Evolutionary conservation across 2,113 vertebrate species (phyloP).

Genomic region (Pseudopodoces humilis): DNA sequence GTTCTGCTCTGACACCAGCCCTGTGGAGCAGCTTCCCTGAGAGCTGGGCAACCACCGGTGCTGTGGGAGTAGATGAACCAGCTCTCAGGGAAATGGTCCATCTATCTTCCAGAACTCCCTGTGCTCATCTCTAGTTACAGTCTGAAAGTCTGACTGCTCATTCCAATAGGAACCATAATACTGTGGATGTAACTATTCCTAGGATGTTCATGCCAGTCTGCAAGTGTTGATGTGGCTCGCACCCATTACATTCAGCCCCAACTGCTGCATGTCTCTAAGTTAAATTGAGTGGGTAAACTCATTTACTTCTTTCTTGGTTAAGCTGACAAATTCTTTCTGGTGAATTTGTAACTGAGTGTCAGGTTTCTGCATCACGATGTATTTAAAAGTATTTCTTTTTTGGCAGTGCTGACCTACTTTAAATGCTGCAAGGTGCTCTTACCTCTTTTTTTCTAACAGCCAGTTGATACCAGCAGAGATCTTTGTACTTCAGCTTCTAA

Average conservation of each 20-base stretch:
- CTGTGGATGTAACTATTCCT: neutral
- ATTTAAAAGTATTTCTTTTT: neutral
- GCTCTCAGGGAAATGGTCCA: neutral
- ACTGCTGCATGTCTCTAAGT: neutral
- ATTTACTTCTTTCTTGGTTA: neutral
- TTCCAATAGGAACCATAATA: rapidly evolving
- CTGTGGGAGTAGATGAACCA: neutral
- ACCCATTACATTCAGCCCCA: neutral
- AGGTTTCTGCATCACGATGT: neutral
- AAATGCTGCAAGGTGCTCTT: neutral
- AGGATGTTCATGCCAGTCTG: rapidly evolving
- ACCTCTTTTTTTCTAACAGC: neutral
- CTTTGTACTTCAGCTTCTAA: slow-evolving; percentile 34
- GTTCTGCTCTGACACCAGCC: neutral
- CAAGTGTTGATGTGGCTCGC: neutral
- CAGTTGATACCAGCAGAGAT: neutral
- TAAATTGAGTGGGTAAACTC: neutral
- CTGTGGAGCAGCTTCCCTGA: neutral
- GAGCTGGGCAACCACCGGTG: neutral
- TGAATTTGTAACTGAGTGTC: neutral
- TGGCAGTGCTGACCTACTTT: slow-evolving; percentile 8
- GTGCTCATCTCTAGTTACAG: neutral
- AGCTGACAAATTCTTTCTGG: neutral
- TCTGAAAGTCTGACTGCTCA: neutral
- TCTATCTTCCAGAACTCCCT: neutral